Conservation (phyloP, 1,140 invertebrate genomes). For the Gerris buenoi region DNA sequence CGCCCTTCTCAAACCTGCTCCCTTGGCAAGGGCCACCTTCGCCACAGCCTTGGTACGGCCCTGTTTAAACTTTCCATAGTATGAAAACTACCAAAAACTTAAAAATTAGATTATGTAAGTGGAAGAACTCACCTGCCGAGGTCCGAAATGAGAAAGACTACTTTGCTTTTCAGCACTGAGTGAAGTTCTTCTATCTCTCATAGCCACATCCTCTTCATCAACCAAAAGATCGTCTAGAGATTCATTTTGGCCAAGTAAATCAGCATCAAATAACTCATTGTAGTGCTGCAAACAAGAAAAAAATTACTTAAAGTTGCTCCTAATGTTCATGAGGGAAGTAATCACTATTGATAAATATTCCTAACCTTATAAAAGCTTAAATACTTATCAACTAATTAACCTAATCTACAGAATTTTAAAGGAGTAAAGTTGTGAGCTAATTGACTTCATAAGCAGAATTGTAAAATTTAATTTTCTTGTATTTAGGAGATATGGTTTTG, state of each 20-base stretch:
- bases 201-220: constrained; percentile 42
- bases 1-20: too few relatives aligned
- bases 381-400: too few relatives aligned
- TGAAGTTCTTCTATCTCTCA: constrained; percentile 42
- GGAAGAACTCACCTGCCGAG: constrained; percentile 48
- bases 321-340: not conserved
- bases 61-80: too few relatives aligned
- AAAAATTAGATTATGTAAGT: too few relatives aligned
- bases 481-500: too few relatives aligned
- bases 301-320: constrained; percentile 3
- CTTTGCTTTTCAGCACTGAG: constrained; percentile 51
- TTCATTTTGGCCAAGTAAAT: constrained; percentile 52
- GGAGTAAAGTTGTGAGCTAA: too few relatives aligned
- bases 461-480: too few relatives aligned
- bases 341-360: not conserved
- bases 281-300: constrained; percentile 48
- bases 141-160: constrained; percentile 61
- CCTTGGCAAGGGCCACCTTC: too few relatives aligned
- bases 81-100: too few relatives aligned
- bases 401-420: too few relatives aligned
- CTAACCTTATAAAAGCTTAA: not conserved
- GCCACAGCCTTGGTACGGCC: too few relatives aligned
- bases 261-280: constrained; percentile 69
- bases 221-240: constrained; percentile 64
- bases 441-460: too few relatives aligned